Evolutionary conservation across 2,888 invertebrate genomes (phyloP), one percentile per base, ranked within the genome.

Genomic region (Falcaria lacertinaria): DNA sequence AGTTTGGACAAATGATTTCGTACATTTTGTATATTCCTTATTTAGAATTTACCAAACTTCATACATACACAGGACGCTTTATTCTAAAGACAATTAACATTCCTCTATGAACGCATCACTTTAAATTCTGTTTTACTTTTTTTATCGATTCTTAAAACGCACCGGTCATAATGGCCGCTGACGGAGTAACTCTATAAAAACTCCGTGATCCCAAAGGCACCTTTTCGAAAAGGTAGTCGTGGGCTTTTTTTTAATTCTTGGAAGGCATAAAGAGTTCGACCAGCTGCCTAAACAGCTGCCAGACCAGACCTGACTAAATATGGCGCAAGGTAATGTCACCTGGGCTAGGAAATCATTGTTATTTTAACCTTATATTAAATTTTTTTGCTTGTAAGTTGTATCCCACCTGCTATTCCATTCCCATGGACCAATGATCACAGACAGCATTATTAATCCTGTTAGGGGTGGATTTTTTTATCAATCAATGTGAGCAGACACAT

Each of bases 251-350:
- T 52, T 48, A 66, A 74, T 79, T 72, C 78, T 59, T 74, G 62
- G 78, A 78, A 77, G 71, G 63, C 54, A 84, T 81, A 86, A 80
- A 80, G 83, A 76, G 73, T 70, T 74, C 62, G 65, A 62, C 63
- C 86, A 87, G 86, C 82, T 87, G 88, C 69, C 60, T 50, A 53
- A 75, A 71, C 86, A 87, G 80, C 86, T 80, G 84, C 76, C 69
- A 59, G 59, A n/a, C n/a, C 60, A 51, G 49, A 60, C 54, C 59
- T 60, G 59, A 60, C 55, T 57, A 56, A 48, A 48, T 48, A 49
- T 52, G 56, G 48, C 53, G 52, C 51, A 43, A 43, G 33, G 44
- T 55, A 57, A 63, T 66, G 61, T 68, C 75, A 77, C 66, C 68
- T 72, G 69, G 65, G 41, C 34, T 25, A 25, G n/a, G n/a, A n/a